Percentiles rank a stretch among this genome's conserved stretches.
These are phyloP conservation scores for Eupithecia subfuscata DNA, from an alignment of 2,888 invertebrate genomes.

Conservation along the genomic window DNA sequence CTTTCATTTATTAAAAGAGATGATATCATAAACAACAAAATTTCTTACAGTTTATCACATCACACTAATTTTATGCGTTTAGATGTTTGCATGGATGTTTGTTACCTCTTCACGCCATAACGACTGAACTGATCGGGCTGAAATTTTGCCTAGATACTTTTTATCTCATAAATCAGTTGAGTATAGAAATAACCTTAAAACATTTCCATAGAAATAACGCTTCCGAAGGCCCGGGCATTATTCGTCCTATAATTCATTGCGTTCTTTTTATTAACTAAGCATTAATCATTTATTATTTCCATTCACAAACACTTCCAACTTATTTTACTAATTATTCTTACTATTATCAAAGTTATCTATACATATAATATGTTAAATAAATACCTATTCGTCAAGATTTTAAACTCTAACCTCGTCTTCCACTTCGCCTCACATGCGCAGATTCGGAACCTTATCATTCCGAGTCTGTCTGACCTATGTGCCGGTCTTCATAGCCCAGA, in stretches of 20 bases:
- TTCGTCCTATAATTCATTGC: not conserved
- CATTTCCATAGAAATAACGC: too few species aligned
- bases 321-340: not conserved
- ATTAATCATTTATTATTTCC: not conserved
- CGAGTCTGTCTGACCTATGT: slow-evolving; percentile 56
- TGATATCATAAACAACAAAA: too few species aligned
- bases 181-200: too few species aligned
- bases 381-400: slow-evolving; percentile 37
- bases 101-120: too few species aligned
- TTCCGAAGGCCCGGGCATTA: too few species aligned
- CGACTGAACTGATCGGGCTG: too few species aligned
- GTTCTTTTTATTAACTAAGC: not conserved
- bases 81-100: too few species aligned
- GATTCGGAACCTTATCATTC: slow-evolving; percentile 63
- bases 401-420: slow-evolving; percentile 51
- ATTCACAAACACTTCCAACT: not conserved
- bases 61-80: too few species aligned
- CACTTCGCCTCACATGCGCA: slow-evolving; percentile 60
- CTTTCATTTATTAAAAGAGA: too few species aligned
- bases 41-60: too few species aligned
- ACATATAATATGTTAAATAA: not conserved
- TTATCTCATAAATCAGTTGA: too few species aligned
- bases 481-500: slow-evolving; percentile 33
- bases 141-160: too few species aligned
- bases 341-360: not conserved